A percentile compares a stretch with the other conserved stretches of the same genome.
These are phyloP conservation scores for Xiphophorus maculatus DNA, from an alignment of 2,113 vertebrate genomes.

Conservation along the genomic window DNA sequence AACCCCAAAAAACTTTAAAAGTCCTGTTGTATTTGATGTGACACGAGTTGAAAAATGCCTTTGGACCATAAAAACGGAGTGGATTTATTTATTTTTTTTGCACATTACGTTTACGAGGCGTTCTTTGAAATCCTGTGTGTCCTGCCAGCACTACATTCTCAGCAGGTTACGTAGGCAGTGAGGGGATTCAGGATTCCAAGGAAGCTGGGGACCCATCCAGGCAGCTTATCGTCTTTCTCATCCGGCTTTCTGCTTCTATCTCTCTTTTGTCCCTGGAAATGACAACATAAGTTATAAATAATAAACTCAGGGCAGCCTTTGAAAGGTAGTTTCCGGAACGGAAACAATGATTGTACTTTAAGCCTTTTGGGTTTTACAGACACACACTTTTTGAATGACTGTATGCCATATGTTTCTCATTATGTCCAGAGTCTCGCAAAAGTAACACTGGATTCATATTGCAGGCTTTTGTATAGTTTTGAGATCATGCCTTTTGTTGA, in stretches of 20 bases:
- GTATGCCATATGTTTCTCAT: neutral
- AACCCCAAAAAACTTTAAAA: constrained; percentile 32
- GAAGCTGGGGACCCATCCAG: constrained; percentile 46
- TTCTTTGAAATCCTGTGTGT: constrained; percentile 50
- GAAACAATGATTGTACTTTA: constrained; percentile 31
- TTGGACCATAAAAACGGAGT: constrained; percentile 31
- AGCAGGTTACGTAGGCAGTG: constrained; percentile 52
- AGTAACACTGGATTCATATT: neutral
- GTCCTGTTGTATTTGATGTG: constrained; percentile 29
- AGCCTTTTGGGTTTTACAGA: constrained; percentile 13
- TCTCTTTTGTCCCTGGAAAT: constrained; percentile 12
- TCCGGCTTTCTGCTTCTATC: constrained; percentile 12
- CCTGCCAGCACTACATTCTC: constrained; percentile 61
- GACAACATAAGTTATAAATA: constrained; percentile 24
- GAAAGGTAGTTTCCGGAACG: constrained; percentile 36
- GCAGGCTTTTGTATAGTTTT: too few species aligned
- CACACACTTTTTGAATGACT: neutral
- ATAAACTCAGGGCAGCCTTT: constrained; percentile 47
- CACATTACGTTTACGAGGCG: constrained; percentile 40
- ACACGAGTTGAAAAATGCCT: constrained; percentile 63
- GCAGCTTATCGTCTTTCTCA: constrained; percentile 10
- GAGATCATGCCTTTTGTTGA: too few species aligned
- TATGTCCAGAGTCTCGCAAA: neutral
- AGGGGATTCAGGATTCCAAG: constrained; percentile 47
- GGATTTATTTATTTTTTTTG: constrained; percentile 10